A percentile compares a stretch with the other conserved stretches of the same genome.
Conservation (phyloP, 2,888 invertebrate species). For the Sarcophaga carnaria region DNA sequence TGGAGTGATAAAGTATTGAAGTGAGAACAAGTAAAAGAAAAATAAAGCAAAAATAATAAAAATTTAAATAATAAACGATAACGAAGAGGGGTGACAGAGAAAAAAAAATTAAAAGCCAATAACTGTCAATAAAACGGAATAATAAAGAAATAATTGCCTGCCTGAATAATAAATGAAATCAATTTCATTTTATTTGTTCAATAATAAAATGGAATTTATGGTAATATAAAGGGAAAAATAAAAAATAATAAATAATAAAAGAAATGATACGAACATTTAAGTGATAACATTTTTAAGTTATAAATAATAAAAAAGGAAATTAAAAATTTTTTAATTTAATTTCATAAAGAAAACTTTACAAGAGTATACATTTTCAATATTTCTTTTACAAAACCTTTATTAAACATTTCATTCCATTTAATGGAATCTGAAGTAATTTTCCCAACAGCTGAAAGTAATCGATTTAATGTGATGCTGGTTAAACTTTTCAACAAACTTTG, state of each 20-base stretch:
- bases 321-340: no score
- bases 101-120: slow-evolving; percentile 38
- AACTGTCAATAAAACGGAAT: slow-evolving; percentile 42
- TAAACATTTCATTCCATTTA: no score
- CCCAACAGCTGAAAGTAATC: no score
- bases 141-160: background rate
- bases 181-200: background rate
- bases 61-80: background rate
- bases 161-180: background rate
- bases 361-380: no score
- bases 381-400: no score
- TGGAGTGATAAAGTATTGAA: background rate
- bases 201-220: background rate
- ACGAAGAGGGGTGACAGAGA: background rate
- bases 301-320: no score
- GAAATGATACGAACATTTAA: background rate
- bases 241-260: background rate
- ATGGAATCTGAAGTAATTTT: no score
- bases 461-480: no score
- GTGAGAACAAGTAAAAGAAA: background rate
- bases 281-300: no score
- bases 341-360: no score
- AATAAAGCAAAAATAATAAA: background rate
- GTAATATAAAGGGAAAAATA: background rate
- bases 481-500: no score